phyloP scores from a whole-genome alignment of 2,888 invertebrate species.

The Limnephilus auricula region DNA sequence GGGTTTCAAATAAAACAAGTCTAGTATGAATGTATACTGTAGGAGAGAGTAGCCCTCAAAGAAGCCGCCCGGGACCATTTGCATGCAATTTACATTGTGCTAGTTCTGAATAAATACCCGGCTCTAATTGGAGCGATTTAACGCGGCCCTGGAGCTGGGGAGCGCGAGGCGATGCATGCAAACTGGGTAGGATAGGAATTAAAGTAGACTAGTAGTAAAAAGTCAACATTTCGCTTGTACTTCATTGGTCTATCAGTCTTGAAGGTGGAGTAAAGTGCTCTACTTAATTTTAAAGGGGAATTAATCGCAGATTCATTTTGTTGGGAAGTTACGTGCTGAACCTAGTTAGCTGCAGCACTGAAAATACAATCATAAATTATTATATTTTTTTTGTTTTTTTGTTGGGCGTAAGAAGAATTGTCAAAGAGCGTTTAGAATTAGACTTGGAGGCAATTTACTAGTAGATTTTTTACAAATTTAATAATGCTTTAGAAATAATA shows the following conservation, averaged over 20 bases:
- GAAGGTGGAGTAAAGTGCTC: neutral
- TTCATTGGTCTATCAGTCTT: neutral
- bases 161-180: neutral
- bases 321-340: no score
- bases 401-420: no score
- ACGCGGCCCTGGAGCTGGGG: neutral
- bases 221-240: neutral
- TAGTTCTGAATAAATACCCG: conserved; percentile 44
- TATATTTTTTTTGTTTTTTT: no score
- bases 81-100: conserved; percentile 44
- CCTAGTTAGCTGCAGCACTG: no score
- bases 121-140: conserved; percentile 43
- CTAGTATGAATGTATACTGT: neutral
- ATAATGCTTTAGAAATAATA: no score
- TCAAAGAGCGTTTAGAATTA: no score
- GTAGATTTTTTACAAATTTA: no score
- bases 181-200: neutral
- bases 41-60: conserved; percentile 39
- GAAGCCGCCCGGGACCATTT: conserved; percentile 37
- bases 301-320: no score
- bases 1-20: neutral
- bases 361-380: no score
- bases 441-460: no score
- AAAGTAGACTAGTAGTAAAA: neutral
- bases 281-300: no score